A percentile compares a stretch with the other conserved stretches of the same genome.
Conservation (phyloP, 2,888 invertebrate species). For the Nycteola revayana region DNA sequence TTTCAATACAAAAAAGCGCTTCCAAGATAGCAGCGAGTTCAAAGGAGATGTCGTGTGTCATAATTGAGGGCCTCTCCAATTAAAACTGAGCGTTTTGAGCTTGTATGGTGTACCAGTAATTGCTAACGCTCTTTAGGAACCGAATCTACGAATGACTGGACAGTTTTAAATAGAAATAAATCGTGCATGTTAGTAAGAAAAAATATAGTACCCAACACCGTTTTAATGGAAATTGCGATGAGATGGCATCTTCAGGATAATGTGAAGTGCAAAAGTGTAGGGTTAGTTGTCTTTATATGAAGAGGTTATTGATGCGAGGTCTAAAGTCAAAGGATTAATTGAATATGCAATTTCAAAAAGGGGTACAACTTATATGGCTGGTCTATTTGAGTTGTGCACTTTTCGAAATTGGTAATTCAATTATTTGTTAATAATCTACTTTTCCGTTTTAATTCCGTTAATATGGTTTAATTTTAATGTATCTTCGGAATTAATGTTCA, state of each 20-base stretch:
- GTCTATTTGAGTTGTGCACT: too few species aligned
- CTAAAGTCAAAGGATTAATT: too few species aligned
- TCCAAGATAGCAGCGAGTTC: slow-evolving; percentile 62
- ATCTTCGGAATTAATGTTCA: too few species aligned
- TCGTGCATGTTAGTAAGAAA: slow-evolving; percentile 41
- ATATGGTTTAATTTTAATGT: too few species aligned
- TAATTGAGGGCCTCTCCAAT: slow-evolving; percentile 73
- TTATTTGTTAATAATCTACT: too few species aligned
- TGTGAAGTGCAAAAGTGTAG: too few species aligned
- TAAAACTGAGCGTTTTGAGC: slow-evolving; percentile 68
- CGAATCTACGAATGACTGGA: slow-evolving; percentile 39
- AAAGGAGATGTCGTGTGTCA: slow-evolving; percentile 64
- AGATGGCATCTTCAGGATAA: slow-evolving; percentile 17
- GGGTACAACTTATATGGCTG: too few species aligned
- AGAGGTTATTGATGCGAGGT: too few species aligned
- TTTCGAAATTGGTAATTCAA: too few species aligned
- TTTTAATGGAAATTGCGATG: slow-evolving; percentile 26
- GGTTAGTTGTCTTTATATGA: too few species aligned
- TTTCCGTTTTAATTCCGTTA: too few species aligned
- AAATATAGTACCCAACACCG: slow-evolving; percentile 33
- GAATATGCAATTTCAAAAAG: too few species aligned
- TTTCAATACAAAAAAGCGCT: slow-evolving; percentile 34
- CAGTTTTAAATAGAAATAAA: slow-evolving; percentile 37
- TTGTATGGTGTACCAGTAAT: slow-evolving; percentile 53
- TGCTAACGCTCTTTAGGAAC: slow-evolving; percentile 42